phyloP scores from a whole-genome alignment of 2,888 invertebrate species.

The Erebia epiphron region DNA sequence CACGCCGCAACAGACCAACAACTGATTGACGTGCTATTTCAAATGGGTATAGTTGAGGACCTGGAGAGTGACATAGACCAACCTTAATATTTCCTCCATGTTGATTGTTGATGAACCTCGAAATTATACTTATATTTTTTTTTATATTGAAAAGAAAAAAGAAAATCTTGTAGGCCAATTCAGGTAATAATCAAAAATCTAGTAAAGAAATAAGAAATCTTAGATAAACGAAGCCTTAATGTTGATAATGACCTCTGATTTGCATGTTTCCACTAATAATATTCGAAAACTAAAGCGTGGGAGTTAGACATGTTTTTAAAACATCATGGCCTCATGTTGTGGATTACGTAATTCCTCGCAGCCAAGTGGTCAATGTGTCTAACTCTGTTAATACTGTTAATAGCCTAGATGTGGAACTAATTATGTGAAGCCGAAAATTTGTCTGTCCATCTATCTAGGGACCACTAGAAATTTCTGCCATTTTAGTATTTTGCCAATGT shows the following conservation, averaged over 20 bases:
- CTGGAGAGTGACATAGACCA: no score
- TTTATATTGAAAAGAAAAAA: no score
- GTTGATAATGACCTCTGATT: slow-evolving; percentile 20
- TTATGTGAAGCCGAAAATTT: background rate
- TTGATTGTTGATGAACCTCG: no score
- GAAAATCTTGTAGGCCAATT: background rate
- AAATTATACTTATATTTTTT: no score
- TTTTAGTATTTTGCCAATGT: no score
- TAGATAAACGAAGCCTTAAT: background rate
- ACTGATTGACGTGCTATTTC: no score
- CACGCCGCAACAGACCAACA: no score
- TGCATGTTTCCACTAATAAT: slow-evolving; percentile 28
- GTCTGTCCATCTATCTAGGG: background rate
- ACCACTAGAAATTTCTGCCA: background rate
- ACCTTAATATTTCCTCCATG: no score
- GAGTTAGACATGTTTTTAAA: slow-evolving; percentile 33
- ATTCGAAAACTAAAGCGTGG: slow-evolving; percentile 33
- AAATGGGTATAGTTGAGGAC: no score
- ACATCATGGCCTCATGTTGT: slow-evolving; percentile 21
- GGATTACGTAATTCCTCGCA: slow-evolving; percentile 25
- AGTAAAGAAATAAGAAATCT: background rate
- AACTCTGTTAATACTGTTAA: slow-evolving; percentile 12
- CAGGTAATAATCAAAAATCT: background rate
- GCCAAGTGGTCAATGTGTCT: slow-evolving; percentile 8
- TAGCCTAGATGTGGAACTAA: background rate